Evolutionary conservation across 2,797 vertebrate species (phyloP), one percentile per base, ranked within the genome.

Genomic region (Gobio occitaniae): DNA sequence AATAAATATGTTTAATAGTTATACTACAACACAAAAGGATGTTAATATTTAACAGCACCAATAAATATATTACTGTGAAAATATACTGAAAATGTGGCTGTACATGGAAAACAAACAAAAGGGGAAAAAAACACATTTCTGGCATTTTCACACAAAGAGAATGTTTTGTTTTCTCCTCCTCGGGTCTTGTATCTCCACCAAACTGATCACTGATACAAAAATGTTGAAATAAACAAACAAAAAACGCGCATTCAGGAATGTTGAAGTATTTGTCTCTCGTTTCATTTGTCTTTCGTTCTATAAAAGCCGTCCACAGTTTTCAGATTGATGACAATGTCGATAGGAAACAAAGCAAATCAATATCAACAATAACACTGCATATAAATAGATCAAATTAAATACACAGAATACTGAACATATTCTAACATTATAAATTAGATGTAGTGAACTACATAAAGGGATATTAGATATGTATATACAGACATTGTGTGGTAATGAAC

Each of bases 1-100:
- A 99, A 99, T 98, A 98, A 98, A 99, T 98, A 98, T 95, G 94
- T 96, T 96, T 97, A 97, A 96, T 94, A 95, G 95, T 92, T 92
- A 92, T 82, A 95, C 96, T 97, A 96, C 94, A 97, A 86, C 77
- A 96, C 94, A 95, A 91, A 94, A 90, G 86, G 91, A 94, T 96
- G 96, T 97, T 97, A 97, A 96, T 96, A 96, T 90, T 91, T 89
- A 90, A 90, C 91, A 90, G 91, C 90, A 92, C 81, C 89, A 95
- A 95, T 95, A 95, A 95, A 95, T 95, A 95, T 94, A 94, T 94
- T 94, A 94, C 92, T 93, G 92, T 94, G 93, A 95, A 95, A 94
- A 95, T 93, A 94, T 87, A 90, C 92, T 91, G 93, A 92, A 93
- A 93, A 93, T 86, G 87, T 92, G 91, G 86, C 84, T 94, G 90